Conservation (phyloP, 2,888 invertebrate species). For the Lasioglossum villosulum region DNA sequence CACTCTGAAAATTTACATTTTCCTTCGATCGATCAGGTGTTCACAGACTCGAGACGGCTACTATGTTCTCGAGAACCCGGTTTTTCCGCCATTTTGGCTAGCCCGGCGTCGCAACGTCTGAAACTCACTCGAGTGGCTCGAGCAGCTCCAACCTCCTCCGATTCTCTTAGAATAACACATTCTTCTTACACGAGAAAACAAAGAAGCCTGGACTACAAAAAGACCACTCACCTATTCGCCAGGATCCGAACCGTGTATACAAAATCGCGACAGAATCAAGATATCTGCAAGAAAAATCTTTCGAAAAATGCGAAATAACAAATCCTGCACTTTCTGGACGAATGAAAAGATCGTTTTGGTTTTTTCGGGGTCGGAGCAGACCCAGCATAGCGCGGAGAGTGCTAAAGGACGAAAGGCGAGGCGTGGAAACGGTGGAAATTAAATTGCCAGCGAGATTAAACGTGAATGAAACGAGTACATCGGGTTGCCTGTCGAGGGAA, state of each 20-base stretch:
- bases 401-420: not conserved
- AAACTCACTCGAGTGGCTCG: not conserved
- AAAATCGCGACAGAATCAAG: not conserved
- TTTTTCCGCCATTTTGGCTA: not conserved
- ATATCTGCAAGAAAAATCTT: not conserved
- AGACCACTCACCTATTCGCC: constrained; percentile 8
- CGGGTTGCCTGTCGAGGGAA: not conserved
- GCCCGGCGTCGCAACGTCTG: not conserved
- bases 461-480: not conserved
- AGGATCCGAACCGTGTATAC: not conserved
- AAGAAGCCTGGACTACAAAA: not conserved
- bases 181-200: not conserved
- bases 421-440: not conserved
- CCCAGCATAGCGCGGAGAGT: not conserved
- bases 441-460: constrained; percentile 7
- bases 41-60: not conserved
- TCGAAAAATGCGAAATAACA: too few relatives aligned
- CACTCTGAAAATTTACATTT: not conserved
- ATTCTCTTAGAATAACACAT: constrained; percentile 10
- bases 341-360: too few relatives aligned
- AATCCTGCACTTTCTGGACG: too few relatives aligned
- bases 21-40: constrained; percentile 2
- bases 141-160: not conserved
- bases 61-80: not conserved
- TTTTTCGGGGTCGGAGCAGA: not conserved